Evolutionary conservation across 2,888 invertebrate species (phyloP).

Genomic region (Eubasilissa splendida): DNA sequence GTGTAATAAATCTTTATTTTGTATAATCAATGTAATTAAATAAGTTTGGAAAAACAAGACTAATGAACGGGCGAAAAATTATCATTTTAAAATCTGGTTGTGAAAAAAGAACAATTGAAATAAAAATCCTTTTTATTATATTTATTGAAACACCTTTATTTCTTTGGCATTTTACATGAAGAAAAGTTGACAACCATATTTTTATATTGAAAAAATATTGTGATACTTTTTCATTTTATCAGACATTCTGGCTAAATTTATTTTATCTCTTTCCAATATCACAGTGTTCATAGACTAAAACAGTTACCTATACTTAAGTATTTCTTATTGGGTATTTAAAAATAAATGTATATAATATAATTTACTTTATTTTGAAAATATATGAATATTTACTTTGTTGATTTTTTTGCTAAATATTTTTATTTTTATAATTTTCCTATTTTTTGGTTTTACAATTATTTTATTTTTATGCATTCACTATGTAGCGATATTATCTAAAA

Average conservation of each 20-base stretch:
- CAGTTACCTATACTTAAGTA: slow-evolving; percentile 1
- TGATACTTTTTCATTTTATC: slow-evolving; percentile 1
- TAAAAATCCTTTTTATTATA: neutral
- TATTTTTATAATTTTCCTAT: neutral
- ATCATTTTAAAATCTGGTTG: no score
- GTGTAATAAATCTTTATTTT: slow-evolving; percentile 35
- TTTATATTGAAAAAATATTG: neutral
- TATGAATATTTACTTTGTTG: no score
- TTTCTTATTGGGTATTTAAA: neutral
- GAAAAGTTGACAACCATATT: slow-evolving; percentile 3
- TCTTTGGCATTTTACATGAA: neutral
- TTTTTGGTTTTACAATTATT: neutral
- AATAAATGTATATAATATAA: neutral
- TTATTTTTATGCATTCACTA: no score
- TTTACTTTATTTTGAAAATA: neutral
- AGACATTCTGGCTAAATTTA: neutral
- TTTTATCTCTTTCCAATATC: slow-evolving; percentile 12
- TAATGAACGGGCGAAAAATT: neutral
- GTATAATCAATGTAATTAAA: slow-evolving; percentile 4
- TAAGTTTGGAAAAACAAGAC: neutral
- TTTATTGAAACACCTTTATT: slow-evolving; percentile 25
- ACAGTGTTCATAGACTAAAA: slow-evolving; percentile 27
- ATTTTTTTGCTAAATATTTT: slow-evolving; percentile 4
- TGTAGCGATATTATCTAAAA: no score
- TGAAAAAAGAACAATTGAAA: neutral